These are phyloP conservation scores for Myripristis murdjan DNA, from an alignment of 2,797 vertebrate species.

Conservation along the genomic window DNA sequence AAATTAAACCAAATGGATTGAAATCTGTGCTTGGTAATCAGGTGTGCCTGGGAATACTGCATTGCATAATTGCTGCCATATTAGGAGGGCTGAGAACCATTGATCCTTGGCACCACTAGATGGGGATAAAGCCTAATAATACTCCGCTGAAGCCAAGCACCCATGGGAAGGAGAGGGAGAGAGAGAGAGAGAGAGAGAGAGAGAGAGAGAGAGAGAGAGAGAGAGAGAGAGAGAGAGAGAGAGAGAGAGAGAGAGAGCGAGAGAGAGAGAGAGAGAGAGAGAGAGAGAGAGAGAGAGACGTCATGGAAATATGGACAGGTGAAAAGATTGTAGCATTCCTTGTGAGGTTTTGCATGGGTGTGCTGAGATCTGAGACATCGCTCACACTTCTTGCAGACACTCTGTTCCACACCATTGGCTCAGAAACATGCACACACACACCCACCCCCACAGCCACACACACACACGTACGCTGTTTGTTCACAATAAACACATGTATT, in stretches of 20 bases:
- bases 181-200: background rate
- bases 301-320: conserved; percentile 36
- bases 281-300: background rate
- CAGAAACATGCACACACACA: background rate
- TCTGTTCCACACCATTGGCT: background rate
- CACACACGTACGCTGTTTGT: no score
- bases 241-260: background rate
- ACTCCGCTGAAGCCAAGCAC: background rate
- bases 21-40: conserved; percentile 1
- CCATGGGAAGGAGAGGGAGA: no score
- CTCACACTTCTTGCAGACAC: no score
- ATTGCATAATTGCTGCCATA: background rate
- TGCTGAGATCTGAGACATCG: conserved; percentile 24
- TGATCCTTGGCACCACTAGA: conserved; percentile 58
- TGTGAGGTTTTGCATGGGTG: conserved; percentile 33
- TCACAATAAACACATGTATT: conserved; percentile 53
- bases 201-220: background rate
- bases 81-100: background rate
- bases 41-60: background rate
- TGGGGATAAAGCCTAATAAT: conserved; percentile 60
- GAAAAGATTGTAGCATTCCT: conserved; percentile 46
- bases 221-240: no score
- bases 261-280: no score
- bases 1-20: background rate
- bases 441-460: no score